Evolutionary conservation across 2,797 vertebrate species (phyloP).

Genomic region (Orestias chungarensis): DNA sequence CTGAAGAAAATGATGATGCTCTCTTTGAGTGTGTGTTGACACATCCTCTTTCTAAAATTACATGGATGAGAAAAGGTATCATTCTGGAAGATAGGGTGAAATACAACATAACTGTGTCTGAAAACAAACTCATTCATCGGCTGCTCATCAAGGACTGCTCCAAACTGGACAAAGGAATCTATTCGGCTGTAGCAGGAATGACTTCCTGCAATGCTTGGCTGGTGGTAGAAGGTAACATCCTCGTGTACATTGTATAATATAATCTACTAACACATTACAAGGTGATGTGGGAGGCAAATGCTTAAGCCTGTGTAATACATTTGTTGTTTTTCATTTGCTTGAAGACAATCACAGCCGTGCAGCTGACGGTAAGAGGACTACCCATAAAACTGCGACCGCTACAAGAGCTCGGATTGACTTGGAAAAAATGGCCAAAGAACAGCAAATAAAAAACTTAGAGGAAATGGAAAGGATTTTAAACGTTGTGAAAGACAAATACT

Average conservation of each 20-base stretch:
- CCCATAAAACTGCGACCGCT: constrained; percentile 55
- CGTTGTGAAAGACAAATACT: constrained; percentile 32
- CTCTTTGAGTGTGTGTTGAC: constrained; percentile 82
- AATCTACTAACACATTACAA: background rate
- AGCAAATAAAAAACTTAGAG: constrained; percentile 62
- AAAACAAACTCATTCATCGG: constrained; percentile 83
- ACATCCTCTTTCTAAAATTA: constrained; percentile 70
- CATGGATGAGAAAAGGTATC: constrained; percentile 80
- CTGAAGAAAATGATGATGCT: constrained; percentile 73
- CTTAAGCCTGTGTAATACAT: background rate
- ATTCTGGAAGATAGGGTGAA: constrained; percentile 74
- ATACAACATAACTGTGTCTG: constrained; percentile 73
- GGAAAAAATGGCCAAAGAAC: constrained; percentile 69
- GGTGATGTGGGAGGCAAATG: background rate
- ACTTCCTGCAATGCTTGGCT: constrained; percentile 85
- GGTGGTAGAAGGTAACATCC: constrained; percentile 81
- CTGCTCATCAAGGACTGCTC: constrained; percentile 79
- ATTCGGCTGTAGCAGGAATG: constrained; percentile 77
- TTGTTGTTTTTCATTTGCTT: constrained; percentile 23
- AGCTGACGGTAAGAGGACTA: constrained; percentile 46
- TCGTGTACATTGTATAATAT: background rate
- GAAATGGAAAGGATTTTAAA: constrained; percentile 60
- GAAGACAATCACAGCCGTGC: constrained; percentile 51
- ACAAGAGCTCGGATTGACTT: constrained; percentile 51
- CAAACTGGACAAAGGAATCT: constrained; percentile 83